These are phyloP conservation scores for Hecatera dysodea DNA, from an alignment of 2,888 invertebrate species.

Conservation along the genomic window DNA sequence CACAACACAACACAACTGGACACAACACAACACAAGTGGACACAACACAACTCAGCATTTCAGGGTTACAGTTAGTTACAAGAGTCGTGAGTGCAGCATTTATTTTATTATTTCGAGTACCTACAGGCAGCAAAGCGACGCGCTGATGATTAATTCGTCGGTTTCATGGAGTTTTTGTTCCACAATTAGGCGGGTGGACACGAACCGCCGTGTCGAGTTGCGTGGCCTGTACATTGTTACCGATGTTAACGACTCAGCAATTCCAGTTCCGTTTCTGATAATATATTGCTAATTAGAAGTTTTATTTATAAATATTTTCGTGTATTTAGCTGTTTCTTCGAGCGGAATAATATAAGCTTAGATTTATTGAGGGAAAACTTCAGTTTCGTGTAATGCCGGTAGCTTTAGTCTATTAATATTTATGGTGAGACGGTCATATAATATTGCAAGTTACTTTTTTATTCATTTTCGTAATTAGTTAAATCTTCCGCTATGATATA, in stretches of 20 bases:
- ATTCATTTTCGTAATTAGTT: conserved; percentile 34
- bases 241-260: conserved; percentile 80
- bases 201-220: conserved; percentile 79
- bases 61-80: conserved; percentile 52
- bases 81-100: conserved; percentile 75
- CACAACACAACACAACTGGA: conserved; percentile 17
- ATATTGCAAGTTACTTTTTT: conserved; percentile 18
- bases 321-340: conserved; percentile 64
- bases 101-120: conserved; percentile 79
- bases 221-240: conserved; percentile 83
- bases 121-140: conserved; percentile 77
- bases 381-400: conserved; percentile 57
- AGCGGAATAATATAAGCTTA: conserved; percentile 57
- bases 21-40: conserved; percentile 15
- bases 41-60: conserved; percentile 28
- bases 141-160: conserved; percentile 86
- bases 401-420: conserved; percentile 49
- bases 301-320: conserved; percentile 73
- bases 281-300: conserved; percentile 84
- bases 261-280: conserved; percentile 79
- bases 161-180: conserved; percentile 88
- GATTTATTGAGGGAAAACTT: conserved; percentile 63
- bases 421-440: conserved; percentile 20
- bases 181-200: conserved; percentile 83
- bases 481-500: conserved; percentile 36